Percentiles rank a stretch among this genome's conserved stretches.
These are phyloP conservation scores for Siphlonurus alternatus DNA, from an alignment of 2,888 invertebrate species.

Conservation along the genomic window DNA sequence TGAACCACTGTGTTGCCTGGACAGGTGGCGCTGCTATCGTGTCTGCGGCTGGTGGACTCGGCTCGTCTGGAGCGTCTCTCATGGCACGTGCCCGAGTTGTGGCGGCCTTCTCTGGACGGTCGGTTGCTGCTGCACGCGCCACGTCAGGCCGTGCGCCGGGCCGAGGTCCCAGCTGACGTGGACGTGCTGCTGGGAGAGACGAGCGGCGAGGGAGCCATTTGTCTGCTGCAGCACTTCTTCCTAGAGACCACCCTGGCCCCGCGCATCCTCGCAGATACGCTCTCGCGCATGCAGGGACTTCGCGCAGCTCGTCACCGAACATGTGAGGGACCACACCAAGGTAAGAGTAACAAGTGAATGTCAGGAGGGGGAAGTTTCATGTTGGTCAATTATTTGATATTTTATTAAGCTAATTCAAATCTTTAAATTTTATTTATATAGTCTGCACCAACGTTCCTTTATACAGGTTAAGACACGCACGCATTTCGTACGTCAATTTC, in stretches of 20 bases:
- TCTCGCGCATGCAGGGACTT: constrained; percentile 11
- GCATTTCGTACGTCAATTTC: no score
- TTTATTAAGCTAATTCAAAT: no score
- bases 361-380: constrained; percentile 1
- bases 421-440: no score
- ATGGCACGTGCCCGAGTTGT: constrained; percentile 15
- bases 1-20: no score
- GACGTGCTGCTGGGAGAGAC: constrained; percentile 18
- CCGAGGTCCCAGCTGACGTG: constrained; percentile 11
- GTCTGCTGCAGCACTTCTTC: constrained; percentile 11
- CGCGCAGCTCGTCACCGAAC: constrained; percentile 7
- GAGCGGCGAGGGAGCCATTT: constrained; percentile 18
- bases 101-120: constrained; percentile 19
- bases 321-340: constrained; percentile 9
- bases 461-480: no score
- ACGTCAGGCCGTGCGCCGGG: constrained; percentile 11
- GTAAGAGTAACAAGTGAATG: background rate
- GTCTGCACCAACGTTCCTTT: no score
- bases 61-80: constrained; percentile 13
- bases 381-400: no score
- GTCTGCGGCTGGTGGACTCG: constrained; percentile 14
- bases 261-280: constrained; percentile 6
- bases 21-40: constrained; percentile 8
- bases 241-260: constrained; percentile 6
- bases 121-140: constrained; percentile 16